Percentiles rank a stretch among this genome's conserved stretches.
These are phyloP conservation scores for Troglohyphantes excavatus DNA, from an alignment of 2,888 invertebrate species.

Conservation along the genomic window DNA sequence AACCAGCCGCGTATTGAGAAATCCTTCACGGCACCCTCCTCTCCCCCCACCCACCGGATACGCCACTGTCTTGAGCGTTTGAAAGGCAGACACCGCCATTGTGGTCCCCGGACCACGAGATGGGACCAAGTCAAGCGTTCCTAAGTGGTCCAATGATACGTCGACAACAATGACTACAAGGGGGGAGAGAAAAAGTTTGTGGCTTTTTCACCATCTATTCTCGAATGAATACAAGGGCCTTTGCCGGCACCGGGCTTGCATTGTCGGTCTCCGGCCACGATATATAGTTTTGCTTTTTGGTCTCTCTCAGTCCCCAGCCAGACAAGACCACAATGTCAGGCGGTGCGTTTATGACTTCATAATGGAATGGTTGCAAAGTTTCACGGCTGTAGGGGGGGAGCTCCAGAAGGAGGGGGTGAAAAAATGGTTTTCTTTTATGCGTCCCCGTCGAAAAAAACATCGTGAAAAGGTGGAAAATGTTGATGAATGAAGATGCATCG, in stretches of 20 bases:
- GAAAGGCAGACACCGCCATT: conserved; percentile 58
- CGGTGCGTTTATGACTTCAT: conserved; percentile 67
- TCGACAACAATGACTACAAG: conserved; percentile 36
- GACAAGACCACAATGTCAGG: conserved; percentile 53
- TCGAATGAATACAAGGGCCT: conserved; percentile 19
- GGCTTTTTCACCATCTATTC: conserved; percentile 55
- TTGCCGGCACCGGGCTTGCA: conserved; percentile 3
- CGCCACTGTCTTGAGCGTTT: conserved; percentile 48
- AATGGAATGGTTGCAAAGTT: conserved; percentile 63
- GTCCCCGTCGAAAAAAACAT: conserved; percentile 33
- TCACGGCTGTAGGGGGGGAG: conserved; percentile 46
- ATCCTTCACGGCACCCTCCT: neutral
- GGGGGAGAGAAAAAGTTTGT: conserved; percentile 53
- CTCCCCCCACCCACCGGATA: conserved; percentile 50
- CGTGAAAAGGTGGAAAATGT: conserved; percentile 27
- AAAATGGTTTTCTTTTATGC: conserved; percentile 37
- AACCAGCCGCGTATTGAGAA: conserved; percentile 19
- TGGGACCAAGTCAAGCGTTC: conserved; percentile 72
- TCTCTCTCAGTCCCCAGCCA: neutral
- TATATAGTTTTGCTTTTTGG: conserved; percentile 74
- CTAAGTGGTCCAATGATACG: conserved; percentile 76
- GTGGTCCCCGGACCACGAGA: conserved; percentile 39
- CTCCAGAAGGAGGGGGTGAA: neutral
- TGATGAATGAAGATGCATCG: conserved; percentile 77
- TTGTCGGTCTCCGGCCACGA: conserved; percentile 48